Evolutionary conservation across 2,888 invertebrate species (phyloP), one percentile per base, ranked within the genome.

Genomic region (Creontiades dilutus): DNA sequence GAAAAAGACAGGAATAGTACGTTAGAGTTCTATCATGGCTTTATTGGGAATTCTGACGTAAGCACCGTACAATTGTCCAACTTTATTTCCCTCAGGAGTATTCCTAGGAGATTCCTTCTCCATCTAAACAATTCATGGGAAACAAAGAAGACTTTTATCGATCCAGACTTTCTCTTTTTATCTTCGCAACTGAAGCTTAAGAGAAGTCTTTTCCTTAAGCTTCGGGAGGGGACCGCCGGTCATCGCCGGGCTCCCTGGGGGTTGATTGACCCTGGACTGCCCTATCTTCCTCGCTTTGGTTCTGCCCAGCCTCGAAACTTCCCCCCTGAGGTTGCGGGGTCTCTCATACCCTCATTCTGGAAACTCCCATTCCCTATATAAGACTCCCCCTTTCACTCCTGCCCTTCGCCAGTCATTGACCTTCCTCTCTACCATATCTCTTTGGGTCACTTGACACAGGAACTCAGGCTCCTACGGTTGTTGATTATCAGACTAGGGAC

Each of bases 211-310:
- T 68, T 68, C 68, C 23, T 61, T 61, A 19, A 61, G 61, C 61
- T 61, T 61, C n/a, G 7, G n/a, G 52, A 52, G 52, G 23, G 68
- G 27, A 57, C 57, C 68, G 23, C 11, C 13, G 68, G 23, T 68
- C 68, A 68, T 68, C 68, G 68, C 23, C 13, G 19, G 0, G 52
- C 52, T 48, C 52, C 82, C 82, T 7, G 52, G 52, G 82, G 52
- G 82, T 82, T 52, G 52, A 82, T 48, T 82, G 82, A 82, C 82
- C 52, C 82, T 19, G 23, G 81, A n/a, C 16, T 12, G 47, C 81
- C 81, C 47, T 81, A 47, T 61, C 61, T 61, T 61, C n/a, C n/a
- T 9, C 61, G 52, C 61, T 61, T 61, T 19, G 61, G 61, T 61
- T 7, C n/a, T 16, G 2, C 61, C 19, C 61, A 61, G 61, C n/a